Percentiles rank a stretch among this genome's conserved stretches.
These are phyloP conservation scores for Gymnocypris eckloni DNA, from an alignment of 2,797 vertebrate genomes.

Conservation along the genomic window DNA sequence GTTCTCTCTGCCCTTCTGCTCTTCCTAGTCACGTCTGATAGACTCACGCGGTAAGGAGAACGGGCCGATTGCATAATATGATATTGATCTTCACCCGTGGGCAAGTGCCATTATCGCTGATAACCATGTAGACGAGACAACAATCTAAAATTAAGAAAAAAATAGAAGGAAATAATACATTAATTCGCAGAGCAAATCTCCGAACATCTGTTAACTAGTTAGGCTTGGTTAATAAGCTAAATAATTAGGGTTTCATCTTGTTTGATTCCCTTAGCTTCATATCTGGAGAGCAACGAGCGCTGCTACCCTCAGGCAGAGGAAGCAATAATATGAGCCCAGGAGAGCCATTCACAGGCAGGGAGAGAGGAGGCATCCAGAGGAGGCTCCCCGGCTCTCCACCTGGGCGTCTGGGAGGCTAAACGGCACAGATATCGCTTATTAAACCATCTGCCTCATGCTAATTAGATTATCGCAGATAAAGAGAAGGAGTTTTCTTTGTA, in stretches of 20 bases:
- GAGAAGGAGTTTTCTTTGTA: constrained; percentile 87
- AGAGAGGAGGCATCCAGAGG: constrained; percentile 54
- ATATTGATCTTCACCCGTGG: constrained; percentile 62
- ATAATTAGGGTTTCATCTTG: constrained; percentile 64
- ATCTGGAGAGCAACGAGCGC: constrained; percentile 81
- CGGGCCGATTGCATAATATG: constrained; percentile 61
- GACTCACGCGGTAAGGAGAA: constrained; percentile 62
- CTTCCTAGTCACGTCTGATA: constrained; percentile 75
- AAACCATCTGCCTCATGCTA: constrained; percentile 89
- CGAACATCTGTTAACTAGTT: constrained; percentile 65
- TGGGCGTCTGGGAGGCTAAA: constrained; percentile 85
- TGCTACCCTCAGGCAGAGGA: constrained; percentile 84
- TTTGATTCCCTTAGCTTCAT: constrained; percentile 66
- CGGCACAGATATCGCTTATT: constrained; percentile 84
- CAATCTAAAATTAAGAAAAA: constrained; percentile 39
- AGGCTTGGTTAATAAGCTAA: constrained; percentile 64
- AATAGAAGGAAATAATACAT: constrained; percentile 43
- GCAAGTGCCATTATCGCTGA: constrained; percentile 58
- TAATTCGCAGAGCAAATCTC: constrained; percentile 48
- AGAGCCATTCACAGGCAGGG: constrained; percentile 81
- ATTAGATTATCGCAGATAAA: constrained; percentile 89
- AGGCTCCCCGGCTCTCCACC: constrained; percentile 76
- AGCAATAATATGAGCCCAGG: constrained; percentile 85
- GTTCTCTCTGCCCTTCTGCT: constrained; percentile 70
- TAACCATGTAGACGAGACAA: constrained; percentile 57